A percentile compares a stretch with the other conserved stretches of the same genome.
Evolutionary conservation across 2,113 vertebrate genomes (phyloP).

Genomic region (Polypterus bichir): DNA sequence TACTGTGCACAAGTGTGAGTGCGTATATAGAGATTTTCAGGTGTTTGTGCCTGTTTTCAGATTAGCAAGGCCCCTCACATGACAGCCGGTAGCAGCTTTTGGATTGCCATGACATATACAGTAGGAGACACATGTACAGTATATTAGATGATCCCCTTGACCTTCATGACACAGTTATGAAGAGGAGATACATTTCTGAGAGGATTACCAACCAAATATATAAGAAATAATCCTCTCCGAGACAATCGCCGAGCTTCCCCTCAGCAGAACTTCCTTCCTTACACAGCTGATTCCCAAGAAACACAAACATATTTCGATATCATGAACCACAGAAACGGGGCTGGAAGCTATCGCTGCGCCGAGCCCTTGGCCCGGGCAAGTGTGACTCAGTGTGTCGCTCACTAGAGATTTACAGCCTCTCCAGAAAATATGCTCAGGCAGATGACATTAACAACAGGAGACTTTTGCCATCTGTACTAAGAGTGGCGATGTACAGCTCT

Average conservation of each 20-base stretch:
- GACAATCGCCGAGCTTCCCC: background rate
- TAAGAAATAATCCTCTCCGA: too few relatives aligned
- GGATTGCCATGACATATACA: too few relatives aligned
- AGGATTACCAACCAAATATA: background rate
- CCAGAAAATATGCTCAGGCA: background rate
- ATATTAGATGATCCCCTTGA: background rate
- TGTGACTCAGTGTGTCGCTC: too few relatives aligned
- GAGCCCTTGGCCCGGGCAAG: too few relatives aligned
- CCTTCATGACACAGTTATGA: background rate
- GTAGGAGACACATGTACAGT: background rate
- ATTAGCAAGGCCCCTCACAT: too few relatives aligned
- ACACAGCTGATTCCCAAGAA: background rate
- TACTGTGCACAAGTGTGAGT: too few relatives aligned
- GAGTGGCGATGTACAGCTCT: background rate
- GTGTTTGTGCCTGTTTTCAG: too few relatives aligned
- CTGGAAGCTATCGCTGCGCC: too few relatives aligned
- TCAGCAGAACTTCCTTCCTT: background rate
- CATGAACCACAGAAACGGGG: too few relatives aligned
- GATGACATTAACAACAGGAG: constrained; percentile 4
- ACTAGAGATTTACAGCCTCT: background rate
- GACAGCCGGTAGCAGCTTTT: too few relatives aligned
- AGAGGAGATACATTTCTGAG: background rate
- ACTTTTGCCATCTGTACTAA: background rate
- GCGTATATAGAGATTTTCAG: too few relatives aligned
- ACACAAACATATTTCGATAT: background rate